These are phyloP conservation scores for Eurystomus glaucurus DNA, from an alignment of 2,797 vertebrate genomes.

Conservation along the genomic window DNA sequence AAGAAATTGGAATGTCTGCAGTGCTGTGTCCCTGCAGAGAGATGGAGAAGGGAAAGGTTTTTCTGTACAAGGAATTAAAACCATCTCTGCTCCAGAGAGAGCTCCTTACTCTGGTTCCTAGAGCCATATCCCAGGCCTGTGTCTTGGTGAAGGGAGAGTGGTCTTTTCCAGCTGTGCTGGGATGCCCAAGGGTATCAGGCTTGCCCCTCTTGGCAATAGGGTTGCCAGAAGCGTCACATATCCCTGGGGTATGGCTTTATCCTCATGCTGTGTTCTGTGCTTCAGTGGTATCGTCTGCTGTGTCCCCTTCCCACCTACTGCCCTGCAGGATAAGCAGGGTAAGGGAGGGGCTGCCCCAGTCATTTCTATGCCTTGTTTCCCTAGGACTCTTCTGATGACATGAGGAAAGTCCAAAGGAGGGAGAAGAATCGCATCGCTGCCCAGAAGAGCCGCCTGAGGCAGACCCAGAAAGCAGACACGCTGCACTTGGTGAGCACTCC, in stretches of 20 bases:
- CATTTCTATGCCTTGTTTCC: conserved; percentile 26
- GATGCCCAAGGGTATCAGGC: neutral
- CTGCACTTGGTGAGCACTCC: conserved; percentile 93
- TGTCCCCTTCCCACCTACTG: neutral
- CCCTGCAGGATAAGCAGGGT: neutral
- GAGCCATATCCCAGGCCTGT: neutral
- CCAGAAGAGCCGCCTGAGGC: conserved; percentile 97
- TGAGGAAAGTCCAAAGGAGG: conserved; percentile 94
- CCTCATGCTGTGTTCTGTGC: neutral
- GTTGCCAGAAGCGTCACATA: neutral
- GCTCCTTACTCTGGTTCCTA: neutral
- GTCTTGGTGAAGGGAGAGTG: neutral
- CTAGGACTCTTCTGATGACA: conserved; percentile 93
- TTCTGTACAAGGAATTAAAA: neutral
- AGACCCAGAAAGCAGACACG: conserved; percentile 96
- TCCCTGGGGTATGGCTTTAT: neutral
- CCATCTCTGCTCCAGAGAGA: neutral
- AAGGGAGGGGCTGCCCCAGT: neutral
- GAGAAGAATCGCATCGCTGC: conserved; percentile 98
- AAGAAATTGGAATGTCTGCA: neutral
- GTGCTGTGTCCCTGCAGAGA: neutral
- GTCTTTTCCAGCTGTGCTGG: neutral
- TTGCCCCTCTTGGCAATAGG: neutral
- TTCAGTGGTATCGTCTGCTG: neutral
- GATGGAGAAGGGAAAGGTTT: neutral